phyloP scores from a whole-genome alignment of 2,888 invertebrate species.

The Copidosoma aretas region DNA sequence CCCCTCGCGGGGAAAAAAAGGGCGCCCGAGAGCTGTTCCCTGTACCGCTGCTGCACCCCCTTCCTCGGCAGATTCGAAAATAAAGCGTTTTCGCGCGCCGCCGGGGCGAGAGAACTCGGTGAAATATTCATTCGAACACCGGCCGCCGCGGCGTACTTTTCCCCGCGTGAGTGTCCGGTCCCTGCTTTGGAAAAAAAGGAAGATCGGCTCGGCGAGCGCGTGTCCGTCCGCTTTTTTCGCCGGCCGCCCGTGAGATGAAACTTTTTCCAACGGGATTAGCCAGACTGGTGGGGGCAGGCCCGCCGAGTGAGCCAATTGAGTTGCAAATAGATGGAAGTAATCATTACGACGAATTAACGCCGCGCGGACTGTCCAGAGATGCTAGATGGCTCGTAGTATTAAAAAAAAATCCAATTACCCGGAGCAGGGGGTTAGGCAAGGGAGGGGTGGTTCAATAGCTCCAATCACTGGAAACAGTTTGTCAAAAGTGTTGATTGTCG shows the following conservation, averaged over 20 bases:
- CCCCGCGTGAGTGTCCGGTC: background rate
- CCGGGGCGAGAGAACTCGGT: slow-evolving; percentile 4
- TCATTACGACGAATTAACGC: slow-evolving; percentile 30
- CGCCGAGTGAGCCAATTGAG: slow-evolving; percentile 26
- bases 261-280: slow-evolving; percentile 33
- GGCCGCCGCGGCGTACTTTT: too few relatives aligned
- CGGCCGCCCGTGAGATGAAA: slow-evolving; percentile 22
- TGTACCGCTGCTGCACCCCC: background rate
- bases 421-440: too few relatives aligned
- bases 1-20: too few relatives aligned
- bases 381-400: too few relatives aligned
- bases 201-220: too few relatives aligned
- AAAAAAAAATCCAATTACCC: too few relatives aligned
- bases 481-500: too few relatives aligned
- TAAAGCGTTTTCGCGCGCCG: slow-evolving; percentile 37
- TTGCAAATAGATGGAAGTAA: slow-evolving; percentile 9
- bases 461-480: too few relatives aligned
- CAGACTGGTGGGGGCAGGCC: background rate
- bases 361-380: background rate
- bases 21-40: too few relatives aligned
- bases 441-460: too few relatives aligned
- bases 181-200: too few relatives aligned
- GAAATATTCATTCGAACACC: slow-evolving; percentile 37
- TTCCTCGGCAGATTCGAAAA: slow-evolving; percentile 26
- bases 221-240: background rate